A percentile compares a stretch with the other conserved stretches of the same genome.
phyloP scores from a whole-genome alignment of 2,113 vertebrate genomes.

The Ascaphus truei region DNA sequence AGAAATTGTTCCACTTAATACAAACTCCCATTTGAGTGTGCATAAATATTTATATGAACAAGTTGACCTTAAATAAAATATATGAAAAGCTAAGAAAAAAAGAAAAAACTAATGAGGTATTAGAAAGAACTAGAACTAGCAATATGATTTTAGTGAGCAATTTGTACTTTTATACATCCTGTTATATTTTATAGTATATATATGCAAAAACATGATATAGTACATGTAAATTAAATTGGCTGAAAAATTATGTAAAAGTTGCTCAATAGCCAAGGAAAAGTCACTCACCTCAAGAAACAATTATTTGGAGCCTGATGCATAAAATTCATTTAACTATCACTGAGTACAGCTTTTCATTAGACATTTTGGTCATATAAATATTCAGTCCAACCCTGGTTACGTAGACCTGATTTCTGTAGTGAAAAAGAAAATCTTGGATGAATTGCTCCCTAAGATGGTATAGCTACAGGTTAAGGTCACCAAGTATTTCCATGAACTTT shows the following conservation, averaged over 20 bases:
- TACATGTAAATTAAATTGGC: not conserved
- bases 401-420: not conserved
- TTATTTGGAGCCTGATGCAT: not conserved
- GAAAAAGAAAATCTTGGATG: not conserved
- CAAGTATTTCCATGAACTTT: not conserved
- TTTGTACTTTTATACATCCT: no score
- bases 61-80: no score
- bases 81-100: no score
- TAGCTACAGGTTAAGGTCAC: constrained; percentile 10
- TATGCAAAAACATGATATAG: not conserved
- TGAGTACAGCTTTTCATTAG: constrained; percentile 8
- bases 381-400: not conserved
- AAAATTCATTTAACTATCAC: not conserved
- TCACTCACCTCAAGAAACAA: not conserved
- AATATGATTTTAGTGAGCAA: no score
- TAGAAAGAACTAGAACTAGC: no score
- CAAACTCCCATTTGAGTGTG: no score
- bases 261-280: not conserved
- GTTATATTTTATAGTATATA: not conserved
- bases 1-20: no score
- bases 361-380: constrained; percentile 22
- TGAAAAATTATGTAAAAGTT: no score
- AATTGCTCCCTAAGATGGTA: constrained; percentile 1
- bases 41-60: no score
- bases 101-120: no score